Conservation (phyloP, 53 echinoderm and acorn worm species). For the Hippasteria phrygiana region DNA sequence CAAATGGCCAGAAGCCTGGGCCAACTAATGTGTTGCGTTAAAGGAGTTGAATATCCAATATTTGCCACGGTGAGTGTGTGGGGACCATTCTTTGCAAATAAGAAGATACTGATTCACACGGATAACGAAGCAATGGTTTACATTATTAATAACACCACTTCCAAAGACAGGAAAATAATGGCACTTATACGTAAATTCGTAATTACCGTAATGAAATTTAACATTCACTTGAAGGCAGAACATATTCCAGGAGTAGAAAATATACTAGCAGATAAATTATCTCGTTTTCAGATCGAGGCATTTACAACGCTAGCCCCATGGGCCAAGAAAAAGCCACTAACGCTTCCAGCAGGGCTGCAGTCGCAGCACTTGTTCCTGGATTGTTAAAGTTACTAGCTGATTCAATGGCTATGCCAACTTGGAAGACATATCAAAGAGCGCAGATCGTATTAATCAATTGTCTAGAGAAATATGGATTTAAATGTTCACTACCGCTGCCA, state of each 20-base stretch:
- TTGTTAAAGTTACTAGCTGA: neutral
- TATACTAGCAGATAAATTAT: conserved; percentile 20
- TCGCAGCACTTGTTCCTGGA: conserved; percentile 1
- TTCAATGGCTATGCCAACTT: neutral
- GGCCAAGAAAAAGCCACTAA: neutral
- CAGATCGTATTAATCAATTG: neutral
- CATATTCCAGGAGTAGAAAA: neutral
- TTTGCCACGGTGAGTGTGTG: neutral
- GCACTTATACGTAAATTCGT: neutral
- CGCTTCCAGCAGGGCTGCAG: neutral
- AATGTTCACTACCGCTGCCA: neutral
- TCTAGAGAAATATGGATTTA: neutral
- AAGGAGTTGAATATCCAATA: conserved; percentile 25
- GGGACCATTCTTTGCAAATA: neutral
- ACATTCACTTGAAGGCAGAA: neutral
- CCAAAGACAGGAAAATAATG: neutral
- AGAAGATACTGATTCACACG: neutral
- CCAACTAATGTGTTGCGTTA: neutral
- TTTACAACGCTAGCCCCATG: neutral
- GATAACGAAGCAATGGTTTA: neutral
- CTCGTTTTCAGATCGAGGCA: conserved; percentile 1
- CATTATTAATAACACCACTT: neutral
- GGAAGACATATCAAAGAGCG: neutral
- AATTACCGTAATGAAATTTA: neutral
- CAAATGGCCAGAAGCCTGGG: neutral